phyloP scores from a whole-genome alignment of 2,113 vertebrate genomes.

The Limanda limanda region DNA sequence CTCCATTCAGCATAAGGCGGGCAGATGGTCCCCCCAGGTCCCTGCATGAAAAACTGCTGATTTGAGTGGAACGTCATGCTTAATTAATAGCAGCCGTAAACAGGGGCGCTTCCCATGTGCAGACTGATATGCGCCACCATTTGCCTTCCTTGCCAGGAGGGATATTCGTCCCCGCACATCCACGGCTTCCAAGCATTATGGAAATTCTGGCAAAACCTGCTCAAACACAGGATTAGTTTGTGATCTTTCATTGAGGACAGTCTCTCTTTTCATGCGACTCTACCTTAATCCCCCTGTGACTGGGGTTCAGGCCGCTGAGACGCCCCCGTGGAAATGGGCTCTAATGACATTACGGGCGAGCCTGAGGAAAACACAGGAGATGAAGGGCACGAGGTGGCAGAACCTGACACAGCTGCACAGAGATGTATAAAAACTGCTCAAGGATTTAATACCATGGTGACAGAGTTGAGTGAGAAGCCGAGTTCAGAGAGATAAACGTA shows the following conservation, averaged over 20 bases:
- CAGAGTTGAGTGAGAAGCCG: slow-evolving; percentile 12
- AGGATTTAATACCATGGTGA: slow-evolving; percentile 40
- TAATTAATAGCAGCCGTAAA: slow-evolving; percentile 82
- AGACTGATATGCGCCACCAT: slow-evolving; percentile 72
- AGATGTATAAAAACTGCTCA: slow-evolving; percentile 50
- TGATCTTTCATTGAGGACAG: slow-evolving; percentile 67
- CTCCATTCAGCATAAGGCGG: slow-evolving; percentile 70
- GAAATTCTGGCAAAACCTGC: slow-evolving; percentile 70
- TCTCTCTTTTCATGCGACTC: slow-evolving; percentile 63
- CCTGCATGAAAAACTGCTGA: slow-evolving; percentile 79
- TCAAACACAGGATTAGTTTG: slow-evolving; percentile 74
- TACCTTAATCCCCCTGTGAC: slow-evolving; percentile 65
- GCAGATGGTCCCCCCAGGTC: slow-evolving; percentile 78
- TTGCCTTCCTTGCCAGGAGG: slow-evolving; percentile 66
- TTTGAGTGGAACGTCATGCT: slow-evolving; percentile 79
- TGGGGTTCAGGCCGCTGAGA: slow-evolving; percentile 48
- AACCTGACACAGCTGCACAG: slow-evolving; percentile 32
- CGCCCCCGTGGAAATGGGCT: slow-evolving; percentile 58
- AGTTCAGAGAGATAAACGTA: slow-evolving; percentile 48
- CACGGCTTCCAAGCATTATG: slow-evolving; percentile 40
- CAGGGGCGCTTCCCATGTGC: slow-evolving; percentile 55
- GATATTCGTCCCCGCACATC: slow-evolving; percentile 58
- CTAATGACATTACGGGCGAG: slow-evolving; percentile 71
- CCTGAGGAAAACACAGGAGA: slow-evolving; percentile 53
- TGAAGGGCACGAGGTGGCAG: slow-evolving; percentile 53